phyloP scores from a whole-genome alignment of 1,140 invertebrate genomes.

The Drosophila lacteicornis region DNA sequence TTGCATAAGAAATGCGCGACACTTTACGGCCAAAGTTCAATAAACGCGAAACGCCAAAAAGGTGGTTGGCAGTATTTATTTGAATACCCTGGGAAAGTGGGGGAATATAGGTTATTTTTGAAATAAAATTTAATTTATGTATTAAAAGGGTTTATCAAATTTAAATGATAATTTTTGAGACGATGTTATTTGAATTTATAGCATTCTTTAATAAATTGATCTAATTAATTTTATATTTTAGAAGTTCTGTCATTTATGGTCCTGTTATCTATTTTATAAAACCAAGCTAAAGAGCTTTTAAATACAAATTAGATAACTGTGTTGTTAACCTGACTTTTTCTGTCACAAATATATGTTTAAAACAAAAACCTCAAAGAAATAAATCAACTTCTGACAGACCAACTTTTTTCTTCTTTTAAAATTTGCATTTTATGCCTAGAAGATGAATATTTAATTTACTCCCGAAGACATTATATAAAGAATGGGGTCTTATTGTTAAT shows the following conservation, averaged over 20 bases:
- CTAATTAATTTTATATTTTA: neutral
- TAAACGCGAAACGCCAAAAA: conserved; percentile 64
- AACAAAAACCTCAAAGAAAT: neutral
- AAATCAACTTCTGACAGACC: neutral
- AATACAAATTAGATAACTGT: too few species aligned
- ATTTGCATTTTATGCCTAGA: neutral
- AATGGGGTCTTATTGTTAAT: neutral
- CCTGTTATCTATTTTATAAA: neutral
- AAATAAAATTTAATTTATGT: neutral
- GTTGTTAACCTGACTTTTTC: neutral
- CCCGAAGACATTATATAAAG: too few species aligned
- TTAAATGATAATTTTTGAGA: too few species aligned
- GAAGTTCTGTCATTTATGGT: neutral
- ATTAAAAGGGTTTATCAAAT: too few species aligned
- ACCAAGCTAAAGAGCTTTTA: neutral
- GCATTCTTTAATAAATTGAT: neutral
- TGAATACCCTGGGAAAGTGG: conserved; percentile 5
- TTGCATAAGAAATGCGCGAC: conserved; percentile 73
- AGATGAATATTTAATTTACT: neutral
- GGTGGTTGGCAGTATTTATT: conserved; percentile 23
- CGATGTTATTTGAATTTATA: too few species aligned
- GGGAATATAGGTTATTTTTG: neutral
- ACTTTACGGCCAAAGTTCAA: conserved; percentile 70
- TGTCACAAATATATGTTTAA: neutral
- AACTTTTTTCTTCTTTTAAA: neutral